phyloP scores from a whole-genome alignment of 2,888 invertebrate species.

The Adineta ricciae region DNA sequence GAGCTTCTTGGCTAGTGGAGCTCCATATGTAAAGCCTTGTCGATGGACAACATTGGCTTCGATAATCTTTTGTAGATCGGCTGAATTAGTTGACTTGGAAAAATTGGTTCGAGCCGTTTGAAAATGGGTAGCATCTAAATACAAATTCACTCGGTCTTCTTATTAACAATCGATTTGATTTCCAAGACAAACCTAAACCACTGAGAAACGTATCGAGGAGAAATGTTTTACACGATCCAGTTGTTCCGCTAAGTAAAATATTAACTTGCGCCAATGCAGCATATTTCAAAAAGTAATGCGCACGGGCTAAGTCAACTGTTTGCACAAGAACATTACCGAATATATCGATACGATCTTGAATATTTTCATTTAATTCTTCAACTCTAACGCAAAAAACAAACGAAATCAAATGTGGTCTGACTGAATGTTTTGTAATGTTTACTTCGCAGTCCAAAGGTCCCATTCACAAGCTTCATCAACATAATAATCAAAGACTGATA shows the following conservation, averaged over 20 bases:
- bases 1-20: conserved; percentile 47
- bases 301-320: conserved; percentile 47
- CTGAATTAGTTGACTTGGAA: conserved; percentile 43
- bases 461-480: conserved; percentile 51
- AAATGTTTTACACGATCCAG: conserved; percentile 48
- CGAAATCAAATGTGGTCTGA: not conserved
- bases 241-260: conserved; percentile 47
- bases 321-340: conserved; percentile 48
- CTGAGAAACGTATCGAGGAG: conserved; percentile 48
- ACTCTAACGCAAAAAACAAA: not conserved
- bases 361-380: not conserved
- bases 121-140: not conserved
- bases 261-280: conserved; percentile 46
- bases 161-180: not conserved
- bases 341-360: conserved; percentile 44
- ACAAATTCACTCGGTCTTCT: not conserved
- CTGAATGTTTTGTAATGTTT: not conserved
- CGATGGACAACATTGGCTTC: conserved; percentile 49
- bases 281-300: conserved; percentile 47
- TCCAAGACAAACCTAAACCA: conserved; percentile 40
- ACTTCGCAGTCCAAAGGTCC: conserved; percentile 49
- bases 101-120: conserved; percentile 23
- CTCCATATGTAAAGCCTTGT: conserved; percentile 51
- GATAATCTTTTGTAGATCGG: conserved; percentile 47
- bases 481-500: conserved; percentile 50